phyloP scores from a whole-genome alignment of 2,113 vertebrate genomes.

The Willisornis vidua region DNA sequence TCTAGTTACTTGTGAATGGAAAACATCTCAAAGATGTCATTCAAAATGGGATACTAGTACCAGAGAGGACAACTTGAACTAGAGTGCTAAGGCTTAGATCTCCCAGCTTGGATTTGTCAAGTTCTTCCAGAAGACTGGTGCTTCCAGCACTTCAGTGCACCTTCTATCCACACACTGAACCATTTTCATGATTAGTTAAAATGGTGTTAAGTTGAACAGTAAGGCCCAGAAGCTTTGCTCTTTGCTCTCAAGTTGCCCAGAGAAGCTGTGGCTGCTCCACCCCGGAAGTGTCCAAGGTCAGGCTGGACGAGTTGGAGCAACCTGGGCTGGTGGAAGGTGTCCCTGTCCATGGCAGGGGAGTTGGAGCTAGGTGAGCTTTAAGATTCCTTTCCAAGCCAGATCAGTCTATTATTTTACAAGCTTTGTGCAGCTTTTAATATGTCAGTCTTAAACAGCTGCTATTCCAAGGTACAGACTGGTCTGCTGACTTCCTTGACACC shows the following conservation, averaged over 20 bases:
- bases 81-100: accelerated
- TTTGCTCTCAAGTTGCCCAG: neutral
- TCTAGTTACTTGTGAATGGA: neutral
- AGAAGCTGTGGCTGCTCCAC: neutral
- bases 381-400: neutral
- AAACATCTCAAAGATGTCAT: neutral
- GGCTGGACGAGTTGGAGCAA: neutral
- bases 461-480: neutral
- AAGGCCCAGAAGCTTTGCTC: neutral
- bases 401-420: neutral
- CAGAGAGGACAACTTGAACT: neutral
- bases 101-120: neutral
- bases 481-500: neutral
- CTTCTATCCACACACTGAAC: neutral
- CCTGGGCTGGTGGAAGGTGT: neutral
- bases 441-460: neutral
- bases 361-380: neutral
- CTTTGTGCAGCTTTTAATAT: neutral
- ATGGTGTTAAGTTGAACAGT: neutral
- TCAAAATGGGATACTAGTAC: neutral
- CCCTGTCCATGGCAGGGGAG: neutral
- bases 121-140: neutral
- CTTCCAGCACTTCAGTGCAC: neutral
- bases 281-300: neutral
- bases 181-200: neutral